A percentile compares a stretch with the other conserved stretches of the same genome.
phyloP scores from a whole-genome alignment of 2,888 invertebrate species.

The Notodonta ziczac region DNA sequence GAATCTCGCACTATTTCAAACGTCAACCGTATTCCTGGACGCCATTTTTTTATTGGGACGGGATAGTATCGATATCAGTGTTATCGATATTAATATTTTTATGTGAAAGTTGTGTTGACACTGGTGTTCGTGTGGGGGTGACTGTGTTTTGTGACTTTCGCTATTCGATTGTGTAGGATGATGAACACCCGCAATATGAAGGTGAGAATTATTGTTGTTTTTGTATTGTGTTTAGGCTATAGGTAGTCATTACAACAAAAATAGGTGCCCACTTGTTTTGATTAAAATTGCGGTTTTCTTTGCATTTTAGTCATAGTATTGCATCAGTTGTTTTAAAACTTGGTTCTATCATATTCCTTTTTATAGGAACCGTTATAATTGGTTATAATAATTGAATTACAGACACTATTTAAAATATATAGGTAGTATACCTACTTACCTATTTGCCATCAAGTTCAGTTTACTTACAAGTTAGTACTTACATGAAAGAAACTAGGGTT shows the following conservation, averaged over 20 bases:
- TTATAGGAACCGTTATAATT: no score
- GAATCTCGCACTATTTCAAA: constrained; percentile 57
- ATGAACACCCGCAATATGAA: constrained; percentile 69
- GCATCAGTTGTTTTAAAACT: no score
- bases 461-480: no score
- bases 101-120: constrained; percentile 41
- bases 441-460: no score
- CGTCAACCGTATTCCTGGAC: constrained; percentile 23
- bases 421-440: no score
- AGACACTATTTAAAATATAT: no score
- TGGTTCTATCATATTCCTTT: no score
- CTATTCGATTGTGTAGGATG: constrained; percentile 60
- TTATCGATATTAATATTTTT: constrained; percentile 32
- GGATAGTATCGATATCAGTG: constrained; percentile 24
- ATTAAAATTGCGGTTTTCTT: no score
- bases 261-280: background rate
- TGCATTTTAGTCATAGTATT: no score
- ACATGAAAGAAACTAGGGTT: no score
- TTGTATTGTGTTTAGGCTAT: background rate
- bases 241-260: background rate
- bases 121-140: constrained; percentile 58
- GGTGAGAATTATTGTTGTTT: constrained; percentile 42
- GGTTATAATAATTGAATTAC: no score
- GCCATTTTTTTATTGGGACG: constrained; percentile 24
- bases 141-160: constrained; percentile 72